Conservation (phyloP, 2,113 vertebrate species). For the Cygnus buccinator region DNA sequence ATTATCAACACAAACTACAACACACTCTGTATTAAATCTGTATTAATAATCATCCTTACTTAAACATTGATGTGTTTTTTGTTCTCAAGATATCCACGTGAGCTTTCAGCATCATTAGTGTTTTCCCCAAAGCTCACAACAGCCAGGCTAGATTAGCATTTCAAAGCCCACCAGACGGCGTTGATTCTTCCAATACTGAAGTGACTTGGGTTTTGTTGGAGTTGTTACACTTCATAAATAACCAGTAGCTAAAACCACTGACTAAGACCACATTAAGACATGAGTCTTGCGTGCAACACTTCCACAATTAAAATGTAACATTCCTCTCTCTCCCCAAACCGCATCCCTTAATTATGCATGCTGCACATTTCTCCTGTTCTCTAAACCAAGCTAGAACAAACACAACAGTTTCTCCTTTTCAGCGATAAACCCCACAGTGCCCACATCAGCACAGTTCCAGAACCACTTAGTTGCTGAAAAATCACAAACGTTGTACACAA, state of each 20-base stretch:
- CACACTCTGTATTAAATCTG: neutral
- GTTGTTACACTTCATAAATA: neutral
- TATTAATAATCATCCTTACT: neutral
- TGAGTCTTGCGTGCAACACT: neutral
- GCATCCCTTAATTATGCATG: neutral
- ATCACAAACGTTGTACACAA: neutral
- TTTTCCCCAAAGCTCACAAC: neutral
- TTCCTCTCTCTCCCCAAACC: neutral
- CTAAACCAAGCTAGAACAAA: neutral
- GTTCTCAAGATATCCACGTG: neutral
- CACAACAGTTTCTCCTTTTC: neutral
- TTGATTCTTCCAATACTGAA: neutral
- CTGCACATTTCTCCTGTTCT: neutral
- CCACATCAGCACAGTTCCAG: slow-evolving; percentile 14
- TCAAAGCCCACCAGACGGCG: neutral
- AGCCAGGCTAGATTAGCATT: neutral
- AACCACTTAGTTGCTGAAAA: neutral
- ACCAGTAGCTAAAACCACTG: neutral
- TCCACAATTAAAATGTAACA: neutral
- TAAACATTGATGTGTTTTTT: neutral
- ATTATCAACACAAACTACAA: neutral
- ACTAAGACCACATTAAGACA: neutral
- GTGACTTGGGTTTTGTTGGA: neutral
- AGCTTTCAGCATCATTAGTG: neutral
- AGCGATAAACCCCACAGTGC: neutral